phyloP scores from a whole-genome alignment of 1,140 invertebrate species.

The Cydia strobilella region DNA sequence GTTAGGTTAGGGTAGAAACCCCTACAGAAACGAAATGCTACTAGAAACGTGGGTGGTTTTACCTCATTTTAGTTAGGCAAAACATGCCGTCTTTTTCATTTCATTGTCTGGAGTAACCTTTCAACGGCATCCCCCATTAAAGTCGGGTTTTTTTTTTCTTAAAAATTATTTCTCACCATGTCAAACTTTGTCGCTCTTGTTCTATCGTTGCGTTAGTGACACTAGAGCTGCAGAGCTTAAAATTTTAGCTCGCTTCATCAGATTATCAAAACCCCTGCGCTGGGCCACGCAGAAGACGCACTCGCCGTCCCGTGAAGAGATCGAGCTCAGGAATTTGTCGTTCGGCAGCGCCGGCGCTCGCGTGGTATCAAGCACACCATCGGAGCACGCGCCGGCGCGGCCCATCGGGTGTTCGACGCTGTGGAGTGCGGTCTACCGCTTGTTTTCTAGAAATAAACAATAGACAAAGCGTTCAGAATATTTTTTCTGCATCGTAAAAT shows the following conservation, averaged over 20 bases:
- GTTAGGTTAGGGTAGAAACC: too few species aligned
- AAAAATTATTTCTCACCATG: too few species aligned
- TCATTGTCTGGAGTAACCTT: too few species aligned
- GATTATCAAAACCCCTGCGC: constrained; percentile 68
- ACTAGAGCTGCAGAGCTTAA: too few species aligned
- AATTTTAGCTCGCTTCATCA: constrained; percentile 28
- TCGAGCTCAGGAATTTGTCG: constrained; percentile 62
- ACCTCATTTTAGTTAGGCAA: too few species aligned
- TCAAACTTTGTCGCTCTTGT: too few species aligned
- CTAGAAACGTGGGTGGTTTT: too few species aligned
- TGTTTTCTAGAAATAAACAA: not conserved
- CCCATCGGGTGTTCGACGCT: constrained; percentile 44
- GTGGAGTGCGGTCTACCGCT: not conserved
- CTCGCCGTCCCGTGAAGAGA: constrained; percentile 64
- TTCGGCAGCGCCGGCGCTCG: constrained; percentile 51
- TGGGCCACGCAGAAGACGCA: constrained; percentile 68
- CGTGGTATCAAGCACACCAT: constrained; percentile 37
- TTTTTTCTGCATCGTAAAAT: not conserved
- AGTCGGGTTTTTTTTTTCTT: too few species aligned
- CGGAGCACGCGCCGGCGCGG: constrained; percentile 43
- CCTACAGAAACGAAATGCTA: too few species aligned
- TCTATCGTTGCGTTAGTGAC: too few species aligned
- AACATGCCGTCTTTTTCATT: too few species aligned
- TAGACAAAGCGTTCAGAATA: not conserved
- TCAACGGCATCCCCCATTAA: too few species aligned